Percentiles rank a stretch among this genome's conserved stretches.
Evolutionary conservation across 2,113 vertebrate species (phyloP).

Genomic region (Delphinapterus leucas): DNA sequence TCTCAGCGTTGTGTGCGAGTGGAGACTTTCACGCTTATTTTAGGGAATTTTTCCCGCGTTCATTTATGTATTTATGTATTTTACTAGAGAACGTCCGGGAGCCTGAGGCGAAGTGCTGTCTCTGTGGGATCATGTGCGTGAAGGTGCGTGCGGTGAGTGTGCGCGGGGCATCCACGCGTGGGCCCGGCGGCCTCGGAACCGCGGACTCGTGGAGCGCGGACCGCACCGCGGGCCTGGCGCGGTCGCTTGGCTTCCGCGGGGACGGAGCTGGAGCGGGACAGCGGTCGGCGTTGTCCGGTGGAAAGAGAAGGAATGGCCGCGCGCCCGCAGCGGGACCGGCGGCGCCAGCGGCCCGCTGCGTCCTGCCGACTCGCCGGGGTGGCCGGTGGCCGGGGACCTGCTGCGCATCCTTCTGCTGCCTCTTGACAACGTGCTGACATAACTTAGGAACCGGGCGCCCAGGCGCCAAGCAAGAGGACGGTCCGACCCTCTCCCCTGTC

Average conservation of each 20-base stretch:
- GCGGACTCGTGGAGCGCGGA: rapidly evolving
- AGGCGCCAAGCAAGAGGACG: background rate
- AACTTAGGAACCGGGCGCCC: rapidly evolving
- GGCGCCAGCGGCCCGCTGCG: background rate
- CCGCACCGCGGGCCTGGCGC: background rate
- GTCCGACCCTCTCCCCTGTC: background rate
- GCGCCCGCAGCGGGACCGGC: rapidly evolving
- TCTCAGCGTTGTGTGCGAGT: background rate
- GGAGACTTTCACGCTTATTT: background rate
- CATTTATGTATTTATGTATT: background rate
- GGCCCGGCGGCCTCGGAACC: background rate
- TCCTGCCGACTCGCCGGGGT: rapidly evolving
- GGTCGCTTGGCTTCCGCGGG: background rate
- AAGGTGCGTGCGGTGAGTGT: background rate
- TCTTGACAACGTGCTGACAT: background rate
- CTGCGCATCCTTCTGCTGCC: too few species aligned
- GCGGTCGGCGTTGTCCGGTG: background rate
- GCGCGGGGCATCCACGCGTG: background rate
- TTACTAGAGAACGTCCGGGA: background rate
- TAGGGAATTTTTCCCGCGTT: background rate
- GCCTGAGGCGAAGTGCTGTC: background rate
- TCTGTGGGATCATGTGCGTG: too few species aligned
- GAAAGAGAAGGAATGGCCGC: background rate
- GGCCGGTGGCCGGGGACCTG: background rate
- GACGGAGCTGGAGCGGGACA: background rate